Base-by-base conservation (phyloP, 2,113 vertebrate species). In the Aegotheles bennettii region DNA sequence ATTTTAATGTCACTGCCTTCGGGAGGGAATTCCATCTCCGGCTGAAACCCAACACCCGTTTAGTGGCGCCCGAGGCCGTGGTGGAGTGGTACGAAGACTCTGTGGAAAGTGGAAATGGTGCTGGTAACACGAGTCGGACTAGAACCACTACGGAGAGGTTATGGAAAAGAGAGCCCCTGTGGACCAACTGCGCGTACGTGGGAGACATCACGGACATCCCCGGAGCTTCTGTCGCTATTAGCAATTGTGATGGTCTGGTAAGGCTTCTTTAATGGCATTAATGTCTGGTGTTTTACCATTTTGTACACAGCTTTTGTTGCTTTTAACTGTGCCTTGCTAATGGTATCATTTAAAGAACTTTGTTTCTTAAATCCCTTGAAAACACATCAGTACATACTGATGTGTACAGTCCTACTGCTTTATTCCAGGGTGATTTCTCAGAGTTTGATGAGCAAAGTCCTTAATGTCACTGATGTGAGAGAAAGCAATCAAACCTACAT, bases 191-290 rank as follows among this genome's bases (percentile, higher is more conserved):
- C 83, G 98, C 98, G 35, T 99, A 99, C 4, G 98, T 99, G n/a
- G 99, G 99, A 73, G 99, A 99, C 97, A 98, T 99, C 96, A 98
- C 98, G 0, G 99, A 99, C 81, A 92, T 99, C 50, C 98, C 99
- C 0, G 99, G 98, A 87, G 98, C 99, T 31, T 98, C 99, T 2
- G 99, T 99, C 88, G 99, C 99, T 87, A 98, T 99, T 95, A 99
- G 99, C 99, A 99, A 99, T 98, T 99, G 99, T 45, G 99, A 99
- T 45, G 99, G 99, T 75, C 98, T 99, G 99, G 99, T 99, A 98
- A 99, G 99, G 98, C 86, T 96, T 51, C 1, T 87, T 93, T 77
- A 8, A 1, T 31, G 36, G n/a, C 24, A 3, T 47, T 73, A 12
- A 19, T 6, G 5, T 53, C 38, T 76, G 5, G 4, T 31, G 16